These are phyloP conservation scores for Halcyon chelicuti DNA, from an alignment of 2,797 vertebrate genomes.

Conservation along the genomic window DNA sequence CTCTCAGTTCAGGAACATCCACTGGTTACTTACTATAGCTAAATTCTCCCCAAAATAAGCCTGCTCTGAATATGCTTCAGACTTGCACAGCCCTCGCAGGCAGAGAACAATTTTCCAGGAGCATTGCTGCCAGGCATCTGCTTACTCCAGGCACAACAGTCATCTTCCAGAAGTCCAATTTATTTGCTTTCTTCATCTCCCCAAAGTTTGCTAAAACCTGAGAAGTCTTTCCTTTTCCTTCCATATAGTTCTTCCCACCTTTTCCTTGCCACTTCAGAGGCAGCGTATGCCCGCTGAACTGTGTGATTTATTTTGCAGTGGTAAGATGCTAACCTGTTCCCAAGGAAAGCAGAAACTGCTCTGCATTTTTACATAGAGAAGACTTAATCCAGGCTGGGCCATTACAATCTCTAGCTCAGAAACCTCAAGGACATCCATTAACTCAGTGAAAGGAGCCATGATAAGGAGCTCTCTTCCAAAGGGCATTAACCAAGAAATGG, in stretches of 20 bases:
- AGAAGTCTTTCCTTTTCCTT: background rate
- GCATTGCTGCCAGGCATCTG: background rate
- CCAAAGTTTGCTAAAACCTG: background rate
- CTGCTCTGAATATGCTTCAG: background rate
- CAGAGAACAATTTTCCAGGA: background rate
- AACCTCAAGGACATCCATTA: background rate
- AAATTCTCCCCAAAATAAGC: background rate
- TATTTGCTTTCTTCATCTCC: background rate
- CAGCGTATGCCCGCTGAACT: accelerated
- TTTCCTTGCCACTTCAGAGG: background rate
- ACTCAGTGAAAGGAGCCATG: background rate
- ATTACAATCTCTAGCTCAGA: background rate
- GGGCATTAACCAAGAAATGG: background rate
- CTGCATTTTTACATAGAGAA: background rate
- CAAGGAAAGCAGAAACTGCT: background rate
- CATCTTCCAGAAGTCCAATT: background rate
- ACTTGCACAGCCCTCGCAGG: background rate
- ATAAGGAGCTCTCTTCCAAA: background rate
- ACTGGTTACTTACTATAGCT: background rate
- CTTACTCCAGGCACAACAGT: background rate
- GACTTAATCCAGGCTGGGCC: background rate
- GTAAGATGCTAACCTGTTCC: background rate
- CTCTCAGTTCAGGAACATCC: background rate
- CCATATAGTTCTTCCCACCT: background rate
- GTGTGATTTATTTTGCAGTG: background rate